A percentile compares a stretch with the other conserved stretches of the same genome.
Conservation (phyloP, 92 coral and sea anemone genomes). For the Paramuricea clavata region DNA sequence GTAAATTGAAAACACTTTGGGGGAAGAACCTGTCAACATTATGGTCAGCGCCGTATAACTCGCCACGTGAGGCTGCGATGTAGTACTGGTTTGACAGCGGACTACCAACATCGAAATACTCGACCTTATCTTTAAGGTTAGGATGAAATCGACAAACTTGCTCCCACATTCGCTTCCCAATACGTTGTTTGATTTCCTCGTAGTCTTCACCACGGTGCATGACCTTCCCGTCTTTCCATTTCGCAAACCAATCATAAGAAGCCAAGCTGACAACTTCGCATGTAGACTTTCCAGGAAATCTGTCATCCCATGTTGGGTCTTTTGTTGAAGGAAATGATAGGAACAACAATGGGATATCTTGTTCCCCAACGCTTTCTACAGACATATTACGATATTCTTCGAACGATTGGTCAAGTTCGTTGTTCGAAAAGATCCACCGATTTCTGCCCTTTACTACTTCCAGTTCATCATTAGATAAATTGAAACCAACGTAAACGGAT, state of each 20-base stretch:
- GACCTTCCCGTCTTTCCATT: slow-evolving; percentile 87
- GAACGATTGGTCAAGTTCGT: slow-evolving; percentile 74
- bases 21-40: slow-evolving; percentile 85
- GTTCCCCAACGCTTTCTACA: slow-evolving; percentile 76
- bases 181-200: slow-evolving; percentile 85
- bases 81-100: slow-evolving; percentile 89
- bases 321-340: slow-evolving; percentile 95
- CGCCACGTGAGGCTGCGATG: slow-evolving; percentile 90
- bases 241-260: slow-evolving; percentile 90
- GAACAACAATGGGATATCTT: slow-evolving; percentile 86
- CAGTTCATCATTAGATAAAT: slow-evolving; percentile 86
- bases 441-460: slow-evolving; percentile 78
- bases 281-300: slow-evolving; percentile 87
- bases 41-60: slow-evolving; percentile 93
- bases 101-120: slow-evolving; percentile 90
- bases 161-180: slow-evolving; percentile 93
- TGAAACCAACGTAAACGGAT: slow-evolving; percentile 85
- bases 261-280: slow-evolving; percentile 82
- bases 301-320: slow-evolving; percentile 94
- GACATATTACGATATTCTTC: slow-evolving; percentile 59
- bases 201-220: slow-evolving; percentile 96
- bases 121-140: slow-evolving; percentile 80
- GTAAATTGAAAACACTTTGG: slow-evolving; percentile 76
- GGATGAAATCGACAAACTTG: slow-evolving; percentile 87
- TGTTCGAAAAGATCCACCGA: slow-evolving; percentile 85